These are phyloP conservation scores for Melanaphis sacchari DNA, from an alignment of 1,140 invertebrate genomes.

Conservation along the genomic window DNA sequence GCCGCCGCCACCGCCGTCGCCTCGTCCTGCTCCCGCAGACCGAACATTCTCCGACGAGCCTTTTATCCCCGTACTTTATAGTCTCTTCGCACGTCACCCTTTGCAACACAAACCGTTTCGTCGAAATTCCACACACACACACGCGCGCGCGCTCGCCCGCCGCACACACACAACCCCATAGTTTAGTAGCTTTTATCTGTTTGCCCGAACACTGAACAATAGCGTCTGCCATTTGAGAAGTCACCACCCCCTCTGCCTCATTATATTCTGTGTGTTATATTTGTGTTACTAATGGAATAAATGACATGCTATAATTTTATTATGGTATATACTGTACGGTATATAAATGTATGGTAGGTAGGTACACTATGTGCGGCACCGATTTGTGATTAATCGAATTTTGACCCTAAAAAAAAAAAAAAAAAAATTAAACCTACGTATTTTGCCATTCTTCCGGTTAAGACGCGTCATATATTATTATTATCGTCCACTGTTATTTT, in stretches of 20 bases:
- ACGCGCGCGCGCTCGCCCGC: too few relatives aligned
- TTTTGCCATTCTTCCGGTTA: not conserved
- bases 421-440: not conserved
- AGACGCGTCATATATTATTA: not conserved
- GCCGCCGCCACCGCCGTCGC: not conserved
- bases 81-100: not conserved
- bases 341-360: not conserved
- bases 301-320: not conserved
- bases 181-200: not conserved
- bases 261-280: not conserved
- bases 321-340: too few relatives aligned
- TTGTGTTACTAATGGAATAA: constrained; percentile 5
- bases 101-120: not conserved
- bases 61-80: not conserved
- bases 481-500: not conserved
- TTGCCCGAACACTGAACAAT: not conserved
- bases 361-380: not conserved
- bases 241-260: not conserved
- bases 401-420: not conserved
- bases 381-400: not conserved
- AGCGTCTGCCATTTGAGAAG: not conserved
- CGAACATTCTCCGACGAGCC: not conserved
- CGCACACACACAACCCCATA: not conserved
- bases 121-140: not conserved
- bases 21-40: not conserved